Evolutionary conservation across 30 jellyfish, hydroid and myxozoan genomes (phyloP).

Genomic region (Cassiopea andromeda): DNA sequence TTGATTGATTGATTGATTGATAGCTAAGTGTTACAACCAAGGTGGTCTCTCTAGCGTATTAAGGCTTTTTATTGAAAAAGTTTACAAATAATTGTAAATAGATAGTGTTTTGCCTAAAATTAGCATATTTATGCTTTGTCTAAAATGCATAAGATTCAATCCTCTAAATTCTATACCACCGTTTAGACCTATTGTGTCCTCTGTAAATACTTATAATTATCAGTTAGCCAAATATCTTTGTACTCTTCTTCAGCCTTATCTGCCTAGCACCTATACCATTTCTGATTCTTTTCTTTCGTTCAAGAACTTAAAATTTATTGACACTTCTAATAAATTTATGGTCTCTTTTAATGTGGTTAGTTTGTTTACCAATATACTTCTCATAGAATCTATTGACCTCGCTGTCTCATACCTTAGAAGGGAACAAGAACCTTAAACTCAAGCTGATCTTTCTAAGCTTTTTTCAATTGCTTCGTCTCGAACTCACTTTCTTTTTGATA

Average conservation of each 20-base stretch:
- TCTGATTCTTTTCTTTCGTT: neutral
- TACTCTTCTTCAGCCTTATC: constrained; percentile 2
- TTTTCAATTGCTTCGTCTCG: constrained; percentile 1
- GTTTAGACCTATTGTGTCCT: constrained; percentile 13
- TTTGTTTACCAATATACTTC: neutral
- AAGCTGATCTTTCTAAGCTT: neutral
- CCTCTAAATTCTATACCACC: neutral
- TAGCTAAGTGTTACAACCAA: no score
- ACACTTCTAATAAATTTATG: neutral
- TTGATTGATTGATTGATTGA: no score
- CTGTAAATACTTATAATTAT: constrained; percentile 3
- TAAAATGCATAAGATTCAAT: neutral
- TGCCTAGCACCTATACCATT: neutral
- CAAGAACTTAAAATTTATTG: neutral
- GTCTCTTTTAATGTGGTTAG: constrained; percentile 1
- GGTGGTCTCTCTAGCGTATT: no score
- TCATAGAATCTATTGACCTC: neutral
- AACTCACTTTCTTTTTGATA: neutral
- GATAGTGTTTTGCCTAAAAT: no score
- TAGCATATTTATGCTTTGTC: neutral
- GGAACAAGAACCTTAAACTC: neutral
- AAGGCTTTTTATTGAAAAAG: no score
- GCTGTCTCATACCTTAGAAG: neutral
- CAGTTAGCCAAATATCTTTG: neutral
- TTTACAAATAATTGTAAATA: no score